Conservation (phyloP, 2,797 vertebrate species). For the Danio albolineatus region DNA sequence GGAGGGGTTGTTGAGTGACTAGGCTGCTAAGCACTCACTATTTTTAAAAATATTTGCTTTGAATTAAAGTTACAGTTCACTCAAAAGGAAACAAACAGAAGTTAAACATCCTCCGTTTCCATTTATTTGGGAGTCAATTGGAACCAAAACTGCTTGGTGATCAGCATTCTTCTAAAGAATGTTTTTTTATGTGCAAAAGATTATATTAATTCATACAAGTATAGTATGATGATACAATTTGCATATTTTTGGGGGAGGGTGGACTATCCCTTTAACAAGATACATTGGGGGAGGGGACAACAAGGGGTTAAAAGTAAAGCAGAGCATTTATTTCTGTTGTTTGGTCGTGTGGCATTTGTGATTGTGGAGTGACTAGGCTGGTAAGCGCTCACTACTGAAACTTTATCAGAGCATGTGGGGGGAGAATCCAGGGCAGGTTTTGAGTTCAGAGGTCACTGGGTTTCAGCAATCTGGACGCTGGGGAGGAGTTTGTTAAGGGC, state of each 20-base stretch:
- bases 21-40: no score
- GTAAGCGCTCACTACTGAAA: neutral
- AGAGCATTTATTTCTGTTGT: slow-evolving; percentile 5
- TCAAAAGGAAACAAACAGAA: no score
- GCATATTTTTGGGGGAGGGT: neutral
- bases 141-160: no score
- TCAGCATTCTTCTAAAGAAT: no score
- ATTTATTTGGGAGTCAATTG: no score
- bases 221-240: no score
- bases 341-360: neutral
- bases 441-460: slow-evolving; percentile 32
- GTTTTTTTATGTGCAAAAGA: no score
- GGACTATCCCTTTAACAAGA: neutral
- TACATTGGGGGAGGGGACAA: neutral
- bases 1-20: no score
- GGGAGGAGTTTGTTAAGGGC: slow-evolving; percentile 35
- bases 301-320: neutral
- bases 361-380: neutral
- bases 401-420: slow-evolving; percentile 5
- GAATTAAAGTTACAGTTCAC: no score
- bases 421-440: slow-evolving; percentile 8
- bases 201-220: no score
- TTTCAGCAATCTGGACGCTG: slow-evolving; percentile 5
- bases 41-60: no score
- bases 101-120: no score